A percentile compares a stretch with the other conserved stretches of the same genome.
Evolutionary conservation across 2,888 invertebrate genomes (phyloP).

Genomic region (Drosophila mimetica): DNA sequence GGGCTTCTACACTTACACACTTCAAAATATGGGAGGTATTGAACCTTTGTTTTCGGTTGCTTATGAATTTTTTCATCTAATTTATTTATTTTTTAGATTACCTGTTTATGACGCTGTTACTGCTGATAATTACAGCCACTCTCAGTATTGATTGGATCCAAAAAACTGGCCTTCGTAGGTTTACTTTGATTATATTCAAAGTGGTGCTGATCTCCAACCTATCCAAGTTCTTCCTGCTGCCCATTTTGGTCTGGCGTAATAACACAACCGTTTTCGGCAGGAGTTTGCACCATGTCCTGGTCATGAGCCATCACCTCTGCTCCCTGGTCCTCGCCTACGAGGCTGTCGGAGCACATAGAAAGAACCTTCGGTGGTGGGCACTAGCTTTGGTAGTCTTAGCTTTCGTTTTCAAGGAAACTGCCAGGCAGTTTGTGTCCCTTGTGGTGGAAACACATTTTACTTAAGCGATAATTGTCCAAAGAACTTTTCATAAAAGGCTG

Average conservation of each 20-base stretch:
- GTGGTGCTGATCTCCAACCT: slow-evolving; percentile 87
- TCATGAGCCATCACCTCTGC: slow-evolving; percentile 87
- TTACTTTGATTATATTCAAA: slow-evolving; percentile 84
- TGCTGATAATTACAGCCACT: slow-evolving; percentile 55
- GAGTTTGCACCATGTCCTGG: slow-evolving; percentile 86
- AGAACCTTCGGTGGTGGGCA: slow-evolving; percentile 55
- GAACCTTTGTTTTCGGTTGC: not conserved
- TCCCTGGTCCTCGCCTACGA: slow-evolving; percentile 88
- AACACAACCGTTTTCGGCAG: slow-evolving; percentile 83
- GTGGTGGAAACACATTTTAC: slow-evolving; percentile 61
- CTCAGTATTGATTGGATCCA: slow-evolving; percentile 43
- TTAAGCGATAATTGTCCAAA: not conserved
- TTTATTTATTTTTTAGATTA: slow-evolving; percentile 63
- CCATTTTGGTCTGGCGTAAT: slow-evolving; percentile 87
- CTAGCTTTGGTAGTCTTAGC: slow-evolving; percentile 69
- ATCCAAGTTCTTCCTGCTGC: slow-evolving; percentile 87
- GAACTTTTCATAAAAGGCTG: not conserved
- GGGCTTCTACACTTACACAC: slow-evolving; percentile 86
- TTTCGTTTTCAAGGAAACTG: slow-evolving; percentile 76
- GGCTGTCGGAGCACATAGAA: slow-evolving; percentile 76
- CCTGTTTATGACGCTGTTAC: slow-evolving; percentile 61
- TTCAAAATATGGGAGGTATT: slow-evolving; percentile 84
- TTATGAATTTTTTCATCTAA: not conserved
- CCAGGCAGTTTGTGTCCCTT: slow-evolving; percentile 61
- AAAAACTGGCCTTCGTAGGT: slow-evolving; percentile 43